phyloP scores from a whole-genome alignment of 2,888 invertebrate species.

The Cheiracanthium punctorium region DNA sequence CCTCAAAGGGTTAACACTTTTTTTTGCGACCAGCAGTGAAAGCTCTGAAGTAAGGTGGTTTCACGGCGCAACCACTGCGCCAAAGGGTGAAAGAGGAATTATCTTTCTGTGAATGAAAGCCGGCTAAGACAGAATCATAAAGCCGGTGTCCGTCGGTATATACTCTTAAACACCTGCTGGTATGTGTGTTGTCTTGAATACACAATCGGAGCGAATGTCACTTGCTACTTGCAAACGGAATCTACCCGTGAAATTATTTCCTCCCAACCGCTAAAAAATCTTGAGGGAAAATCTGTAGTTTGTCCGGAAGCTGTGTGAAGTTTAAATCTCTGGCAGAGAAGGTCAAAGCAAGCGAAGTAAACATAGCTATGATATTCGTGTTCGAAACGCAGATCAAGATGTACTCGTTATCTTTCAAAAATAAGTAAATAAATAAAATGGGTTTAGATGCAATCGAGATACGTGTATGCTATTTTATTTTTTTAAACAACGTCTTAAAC shows the following conservation, averaged over 20 bases:
- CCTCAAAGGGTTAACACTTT: no score
- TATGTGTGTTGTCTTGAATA: background rate
- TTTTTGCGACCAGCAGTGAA: no score
- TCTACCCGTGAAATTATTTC: slow-evolving; percentile 22
- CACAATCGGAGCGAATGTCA: background rate
- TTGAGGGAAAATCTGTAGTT: background rate
- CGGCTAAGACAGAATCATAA: background rate
- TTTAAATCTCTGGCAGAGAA: background rate
- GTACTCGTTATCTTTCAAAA: background rate
- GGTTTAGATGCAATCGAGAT: no score
- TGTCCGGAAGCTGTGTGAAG: background rate
- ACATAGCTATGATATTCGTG: background rate
- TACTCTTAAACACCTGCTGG: no score
- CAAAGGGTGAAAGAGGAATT: no score
- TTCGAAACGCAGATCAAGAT: background rate
- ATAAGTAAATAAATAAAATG: no score
- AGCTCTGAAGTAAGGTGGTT: no score
- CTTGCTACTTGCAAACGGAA: background rate
- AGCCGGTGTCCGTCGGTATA: background rate
- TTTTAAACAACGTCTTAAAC: no score
- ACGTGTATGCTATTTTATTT: no score
- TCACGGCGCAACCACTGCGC: no score
- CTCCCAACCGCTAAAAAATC: slow-evolving; percentile 8
- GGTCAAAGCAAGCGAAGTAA: background rate
- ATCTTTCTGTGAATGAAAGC: no score